These are phyloP conservation scores for Pseudorhombus dupliciocellatus DNA, from an alignment of 2,113 vertebrate species.

Conservation along the genomic window DNA sequence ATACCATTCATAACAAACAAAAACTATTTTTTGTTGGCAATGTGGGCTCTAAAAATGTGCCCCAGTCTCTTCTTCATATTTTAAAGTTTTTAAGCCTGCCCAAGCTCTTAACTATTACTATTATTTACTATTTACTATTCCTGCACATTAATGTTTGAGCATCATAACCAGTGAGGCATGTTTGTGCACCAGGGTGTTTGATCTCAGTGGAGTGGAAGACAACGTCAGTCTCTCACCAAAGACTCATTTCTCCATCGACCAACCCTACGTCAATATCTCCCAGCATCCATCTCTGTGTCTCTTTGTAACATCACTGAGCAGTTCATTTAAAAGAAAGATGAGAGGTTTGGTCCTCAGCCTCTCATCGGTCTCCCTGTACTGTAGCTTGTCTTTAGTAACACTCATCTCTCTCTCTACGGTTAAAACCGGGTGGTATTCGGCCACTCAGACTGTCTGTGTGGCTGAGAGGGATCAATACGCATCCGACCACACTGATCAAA, in stretches of 20 bases:
- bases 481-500: conserved; percentile 70
- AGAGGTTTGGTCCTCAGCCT: conserved; percentile 12
- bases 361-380: conserved; percentile 12
- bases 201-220: conserved; percentile 47
- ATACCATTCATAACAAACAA: neutral
- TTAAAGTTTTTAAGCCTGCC: neutral
- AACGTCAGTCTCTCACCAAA: conserved; percentile 20
- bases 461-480: conserved; percentile 57
- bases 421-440: conserved; percentile 20
- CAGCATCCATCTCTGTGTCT: conserved; percentile 17
- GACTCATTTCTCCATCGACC: conserved; percentile 46
- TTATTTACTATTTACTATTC: neutral
- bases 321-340: conserved; percentile 20
- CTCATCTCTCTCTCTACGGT: neutral
- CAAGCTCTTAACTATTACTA: neutral
- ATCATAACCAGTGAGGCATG: neutral
- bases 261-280: conserved; percentile 32
- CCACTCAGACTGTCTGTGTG: conserved; percentile 42
- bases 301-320: conserved; percentile 32
- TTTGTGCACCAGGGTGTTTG: conserved; percentile 27
- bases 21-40: neutral
- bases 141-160: neutral
- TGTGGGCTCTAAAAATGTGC: neutral
- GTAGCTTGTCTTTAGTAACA: conserved; percentile 4
- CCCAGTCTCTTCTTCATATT: neutral